phyloP scores from a whole-genome alignment of 2,888 invertebrate species.

The Orchesellides sinensis region DNA sequence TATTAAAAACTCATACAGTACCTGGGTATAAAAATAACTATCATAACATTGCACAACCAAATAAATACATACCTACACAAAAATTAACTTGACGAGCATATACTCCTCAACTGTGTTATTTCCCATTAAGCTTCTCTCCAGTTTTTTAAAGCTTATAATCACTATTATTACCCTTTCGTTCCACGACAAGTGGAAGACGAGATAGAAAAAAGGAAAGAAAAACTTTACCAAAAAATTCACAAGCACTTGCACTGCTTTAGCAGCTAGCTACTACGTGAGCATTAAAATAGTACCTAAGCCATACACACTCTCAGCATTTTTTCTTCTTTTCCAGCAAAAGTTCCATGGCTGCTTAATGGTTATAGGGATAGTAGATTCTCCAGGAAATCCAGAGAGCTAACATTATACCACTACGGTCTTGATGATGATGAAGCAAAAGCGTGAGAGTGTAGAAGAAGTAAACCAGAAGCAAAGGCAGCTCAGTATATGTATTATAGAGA shows the following conservation, averaged over 20 bases:
- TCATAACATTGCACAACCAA: background rate
- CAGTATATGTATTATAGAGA: too few relatives aligned
- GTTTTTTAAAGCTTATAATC: conserved; percentile 19
- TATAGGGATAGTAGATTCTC: conserved; percentile 45
- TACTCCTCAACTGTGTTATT: background rate
- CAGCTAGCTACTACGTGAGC: conserved; percentile 7
- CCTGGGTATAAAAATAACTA: too few relatives aligned
- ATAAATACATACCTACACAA: too few relatives aligned
- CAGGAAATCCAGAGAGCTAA: conserved; percentile 48
- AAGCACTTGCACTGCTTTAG: too few relatives aligned
- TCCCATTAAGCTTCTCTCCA: background rate
- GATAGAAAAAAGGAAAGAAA: background rate
- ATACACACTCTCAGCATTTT: background rate
- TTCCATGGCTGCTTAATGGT: conserved; percentile 15
- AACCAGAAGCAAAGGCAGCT: conserved; percentile 14
- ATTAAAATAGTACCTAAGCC: conserved; percentile 30
- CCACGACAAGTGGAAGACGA: conserved; percentile 20
- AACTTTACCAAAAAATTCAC: conserved; percentile 2
- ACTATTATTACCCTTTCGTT: conserved; percentile 56
- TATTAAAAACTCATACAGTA: background rate
- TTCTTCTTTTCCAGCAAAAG: conserved; percentile 10
- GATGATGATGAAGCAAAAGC: conserved; percentile 51
- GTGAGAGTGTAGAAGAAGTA: conserved; percentile 22
- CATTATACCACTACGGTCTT: conserved; percentile 18
- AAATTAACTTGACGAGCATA: conserved; percentile 1